Conservation (phyloP, 2,888 invertebrate genomes). For the Stenotaenia linearis region DNA sequence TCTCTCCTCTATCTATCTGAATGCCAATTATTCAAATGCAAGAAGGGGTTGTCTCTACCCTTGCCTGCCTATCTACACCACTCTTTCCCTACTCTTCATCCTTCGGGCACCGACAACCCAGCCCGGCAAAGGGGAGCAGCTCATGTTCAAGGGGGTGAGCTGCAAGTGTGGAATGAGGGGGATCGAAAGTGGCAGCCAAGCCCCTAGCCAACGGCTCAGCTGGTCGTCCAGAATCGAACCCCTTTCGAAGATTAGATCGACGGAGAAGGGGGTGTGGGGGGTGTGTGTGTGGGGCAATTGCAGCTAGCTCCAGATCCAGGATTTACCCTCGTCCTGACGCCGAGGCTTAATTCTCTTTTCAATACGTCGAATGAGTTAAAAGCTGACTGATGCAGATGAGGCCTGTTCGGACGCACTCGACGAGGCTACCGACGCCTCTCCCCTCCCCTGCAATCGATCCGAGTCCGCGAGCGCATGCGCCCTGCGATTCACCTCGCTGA, state of each 20-base stretch:
- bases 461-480: background rate
- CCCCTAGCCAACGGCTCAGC: constrained; percentile 27
- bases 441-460: background rate
- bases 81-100: background rate
- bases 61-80: constrained; percentile 22
- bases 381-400: constrained; percentile 30
- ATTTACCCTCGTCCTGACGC: constrained; percentile 1
- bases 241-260: constrained; percentile 31
- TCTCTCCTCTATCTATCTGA: constrained; percentile 27
- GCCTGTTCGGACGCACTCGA: constrained; percentile 7
- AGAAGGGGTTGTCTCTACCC: constrained; percentile 28
- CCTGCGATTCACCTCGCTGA: background rate
- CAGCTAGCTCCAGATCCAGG: background rate
- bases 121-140: background rate
- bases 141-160: constrained; percentile 1
- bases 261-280: background rate
- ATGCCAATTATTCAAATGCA: constrained; percentile 30
- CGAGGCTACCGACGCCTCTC: background rate
- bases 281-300: background rate
- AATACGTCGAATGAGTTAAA: constrained; percentile 32
- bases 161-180: background rate
- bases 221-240: constrained; percentile 24
- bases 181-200: constrained; percentile 19
- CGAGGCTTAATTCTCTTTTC: constrained; percentile 31
- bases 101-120: background rate